Conservation (phyloP, 2,113 vertebrate genomes). For the Puntigrus tetrazona region DNA sequence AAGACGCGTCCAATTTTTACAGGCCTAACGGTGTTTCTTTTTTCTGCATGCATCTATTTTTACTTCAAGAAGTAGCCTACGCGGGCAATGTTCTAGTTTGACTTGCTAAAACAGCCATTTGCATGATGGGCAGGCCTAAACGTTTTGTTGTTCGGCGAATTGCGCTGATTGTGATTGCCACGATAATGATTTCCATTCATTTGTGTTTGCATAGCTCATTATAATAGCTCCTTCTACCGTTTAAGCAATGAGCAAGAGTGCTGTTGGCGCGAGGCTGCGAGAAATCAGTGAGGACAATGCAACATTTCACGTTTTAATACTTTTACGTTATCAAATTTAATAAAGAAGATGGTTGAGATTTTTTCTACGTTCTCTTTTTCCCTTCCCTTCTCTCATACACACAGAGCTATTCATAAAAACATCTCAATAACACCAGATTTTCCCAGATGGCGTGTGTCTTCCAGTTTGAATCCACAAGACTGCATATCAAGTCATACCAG, state of each 20-base stretch:
- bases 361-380: not conserved
- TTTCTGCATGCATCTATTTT: not conserved
- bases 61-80: not conserved
- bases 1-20: not conserved
- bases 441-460: constrained; percentile 34
- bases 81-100: not conserved
- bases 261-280: not conserved
- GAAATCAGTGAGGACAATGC: not conserved
- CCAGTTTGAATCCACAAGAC: constrained; percentile 30
- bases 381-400: constrained; percentile 41
- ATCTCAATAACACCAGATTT: constrained; percentile 54
- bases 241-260: not conserved
- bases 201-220: not conserved
- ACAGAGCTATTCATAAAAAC: constrained; percentile 37
- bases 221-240: not conserved
- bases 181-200: not conserved
- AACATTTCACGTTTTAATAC: not conserved
- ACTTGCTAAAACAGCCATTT: not conserved
- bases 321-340: not conserved
- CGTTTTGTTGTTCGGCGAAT: not conserved
- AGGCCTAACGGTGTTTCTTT: not conserved
- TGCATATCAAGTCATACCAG: constrained; percentile 20
- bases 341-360: not conserved
- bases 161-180: not conserved
- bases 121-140: not conserved